Evolutionary conservation across 2,888 invertebrate species (phyloP).

Genomic region (Plutella xylostella): DNA sequence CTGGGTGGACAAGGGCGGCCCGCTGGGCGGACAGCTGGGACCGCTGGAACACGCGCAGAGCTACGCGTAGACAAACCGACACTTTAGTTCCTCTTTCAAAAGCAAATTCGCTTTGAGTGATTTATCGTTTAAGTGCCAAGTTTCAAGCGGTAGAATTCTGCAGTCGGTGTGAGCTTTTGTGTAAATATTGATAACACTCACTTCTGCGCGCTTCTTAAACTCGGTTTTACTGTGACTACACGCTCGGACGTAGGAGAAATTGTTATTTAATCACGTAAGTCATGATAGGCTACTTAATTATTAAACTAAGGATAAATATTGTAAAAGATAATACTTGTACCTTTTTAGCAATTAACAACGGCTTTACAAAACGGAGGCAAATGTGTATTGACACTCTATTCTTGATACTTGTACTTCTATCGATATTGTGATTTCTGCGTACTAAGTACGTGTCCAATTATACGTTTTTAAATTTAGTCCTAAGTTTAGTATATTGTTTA

Average conservation of each 20-base stretch:
- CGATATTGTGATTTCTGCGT: constrained; percentile 40
- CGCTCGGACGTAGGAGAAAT: background rate
- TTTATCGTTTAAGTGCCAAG: background rate
- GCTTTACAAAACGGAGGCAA: constrained; percentile 28
- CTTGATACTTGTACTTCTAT: constrained; percentile 62
- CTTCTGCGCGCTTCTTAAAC: background rate
- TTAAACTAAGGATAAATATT: background rate
- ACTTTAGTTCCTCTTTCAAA: background rate
- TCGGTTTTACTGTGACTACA: too few species aligned
- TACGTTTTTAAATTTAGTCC: too few species aligned
- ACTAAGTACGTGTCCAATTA: constrained; percentile 20
- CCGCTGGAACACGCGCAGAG: constrained; percentile 77
- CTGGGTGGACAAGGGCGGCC: constrained; percentile 86
- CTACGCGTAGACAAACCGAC: constrained; percentile 57
- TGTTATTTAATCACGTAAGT: background rate
- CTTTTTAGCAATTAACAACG: constrained; percentile 23
- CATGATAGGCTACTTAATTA: background rate
- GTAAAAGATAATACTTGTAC: constrained; percentile 19
- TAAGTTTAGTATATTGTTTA: background rate
- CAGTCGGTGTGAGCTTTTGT: background rate
- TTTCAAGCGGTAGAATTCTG: background rate
- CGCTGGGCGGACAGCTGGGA: constrained; percentile 71
- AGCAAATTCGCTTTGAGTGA: background rate
- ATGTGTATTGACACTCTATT: constrained; percentile 34
- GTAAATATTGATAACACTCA: background rate